Base-by-base conservation (phyloP, 2,888 invertebrate species). In the Graphium colonna region DNA sequence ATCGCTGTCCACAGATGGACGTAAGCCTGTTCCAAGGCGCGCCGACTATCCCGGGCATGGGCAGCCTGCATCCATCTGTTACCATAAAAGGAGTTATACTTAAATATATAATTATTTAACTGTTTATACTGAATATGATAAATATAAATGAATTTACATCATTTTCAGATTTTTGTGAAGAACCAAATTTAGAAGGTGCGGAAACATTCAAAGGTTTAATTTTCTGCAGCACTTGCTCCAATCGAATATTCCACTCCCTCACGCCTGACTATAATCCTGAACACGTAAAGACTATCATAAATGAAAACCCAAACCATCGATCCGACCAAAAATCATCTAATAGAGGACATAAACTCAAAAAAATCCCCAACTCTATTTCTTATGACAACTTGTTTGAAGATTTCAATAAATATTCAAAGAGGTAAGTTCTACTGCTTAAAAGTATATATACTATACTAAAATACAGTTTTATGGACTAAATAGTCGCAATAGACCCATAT, bases 151-250 rank as follows among this genome's bases (percentile, higher is more conserved):
- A n/a, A n/a, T n/a, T n/a, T n/a, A n/a, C n/a, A n/a, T n/a, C n/a
- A n/a, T n/a, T 57, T 61, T 0, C 63, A 86, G 86, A 79, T 44
- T 78, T 86, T 0, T 87, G 86, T 69, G 79, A 79, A 26, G 86
- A 87, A 54, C 79, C 77, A 0, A 61, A 86, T 31, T 69, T 87
- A 0, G 65, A 59, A 0, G 65, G 78, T 39, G 84, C 83, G 0
- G 84, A 86, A 43, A 64, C 80, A 1, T 87, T 87, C 61, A 73
- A 76, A 60, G 86, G 87, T 0, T 80, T 82, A 0, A 81, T 86
- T 59, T 84, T 87, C 63, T 87, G 87, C 59, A 68, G 60, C 3
- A 68, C 70, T 3, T 87, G 87, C 48, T 76, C 83, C 0, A 68
- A 79, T 43, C 69, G 85, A 8, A 86, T 87, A 10, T 86, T 86